Conservation (phyloP, 2,888 invertebrate genomes). For the Melieria crassipennis region DNA sequence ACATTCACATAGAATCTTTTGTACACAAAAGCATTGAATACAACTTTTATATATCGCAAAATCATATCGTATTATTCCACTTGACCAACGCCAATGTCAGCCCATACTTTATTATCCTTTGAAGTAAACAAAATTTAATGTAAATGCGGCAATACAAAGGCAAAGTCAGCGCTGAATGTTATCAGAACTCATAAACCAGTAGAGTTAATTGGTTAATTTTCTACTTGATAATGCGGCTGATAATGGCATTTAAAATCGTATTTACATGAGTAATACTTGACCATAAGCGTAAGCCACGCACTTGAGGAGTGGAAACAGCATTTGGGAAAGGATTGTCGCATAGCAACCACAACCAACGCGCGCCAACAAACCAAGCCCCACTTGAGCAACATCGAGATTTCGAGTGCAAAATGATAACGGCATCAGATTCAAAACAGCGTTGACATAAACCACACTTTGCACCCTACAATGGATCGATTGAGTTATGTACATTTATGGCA, state of each 20-base stretch:
- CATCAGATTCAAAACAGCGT: not conserved
- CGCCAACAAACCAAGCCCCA: too few relatives aligned
- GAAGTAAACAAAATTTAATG: too few relatives aligned
- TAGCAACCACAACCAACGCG: too few relatives aligned
- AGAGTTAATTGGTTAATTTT: conserved; percentile 50
- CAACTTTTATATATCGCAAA: too few relatives aligned
- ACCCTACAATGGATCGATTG: not conserved
- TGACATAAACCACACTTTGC: not conserved
- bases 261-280: conserved; percentile 9
- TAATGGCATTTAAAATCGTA: conserved; percentile 46
- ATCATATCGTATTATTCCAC: too few relatives aligned
- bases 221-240: conserved; percentile 58
- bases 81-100: too few relatives aligned
- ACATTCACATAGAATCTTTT: too few relatives aligned
- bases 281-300: too few relatives aligned
- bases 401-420: conserved; percentile 1
- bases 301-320: not conserved
- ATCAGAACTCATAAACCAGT: conserved; percentile 46
- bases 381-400: not conserved
- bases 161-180: not conserved
- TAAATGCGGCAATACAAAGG: too few relatives aligned
- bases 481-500: not conserved
- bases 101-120: too few relatives aligned
- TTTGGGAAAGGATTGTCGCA: conserved; percentile 5
- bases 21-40: too few relatives aligned